Evolutionary conservation across 2,797 vertebrate genomes (phyloP).

Genomic region (Naso thynnoides): DNA sequence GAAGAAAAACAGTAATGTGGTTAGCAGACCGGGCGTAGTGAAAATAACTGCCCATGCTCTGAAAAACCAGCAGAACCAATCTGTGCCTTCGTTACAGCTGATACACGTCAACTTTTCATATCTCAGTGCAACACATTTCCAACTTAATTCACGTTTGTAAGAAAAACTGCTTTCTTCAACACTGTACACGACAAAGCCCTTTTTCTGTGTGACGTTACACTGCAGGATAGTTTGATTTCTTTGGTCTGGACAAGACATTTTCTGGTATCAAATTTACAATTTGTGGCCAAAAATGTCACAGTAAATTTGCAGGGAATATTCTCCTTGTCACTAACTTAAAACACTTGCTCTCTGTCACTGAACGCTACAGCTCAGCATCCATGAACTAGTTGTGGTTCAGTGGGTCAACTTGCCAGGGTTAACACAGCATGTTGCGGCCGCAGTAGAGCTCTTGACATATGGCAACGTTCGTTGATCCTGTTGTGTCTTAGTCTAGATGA

Average conservation of each 20-base stretch:
- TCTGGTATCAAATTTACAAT: not conserved
- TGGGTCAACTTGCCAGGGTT: not conserved
- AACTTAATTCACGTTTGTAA: conserved; percentile 28
- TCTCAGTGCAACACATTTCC: conserved; percentile 34
- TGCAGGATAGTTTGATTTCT: not conserved
- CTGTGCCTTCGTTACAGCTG: conserved; percentile 1
- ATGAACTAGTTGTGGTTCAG: not conserved
- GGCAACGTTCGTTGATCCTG: not conserved
- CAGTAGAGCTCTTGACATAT: not conserved
- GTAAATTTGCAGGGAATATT: not conserved
- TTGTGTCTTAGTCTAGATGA: not conserved
- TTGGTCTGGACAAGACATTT: not conserved
- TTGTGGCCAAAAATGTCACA: no score
- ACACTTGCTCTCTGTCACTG: not conserved
- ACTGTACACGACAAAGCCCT: not conserved
- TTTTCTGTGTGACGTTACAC: not conserved
- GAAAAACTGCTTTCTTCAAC: conserved; percentile 3
- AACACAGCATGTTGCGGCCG: not conserved
- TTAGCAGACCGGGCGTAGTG: conserved; percentile 30
- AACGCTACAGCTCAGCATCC: not conserved
- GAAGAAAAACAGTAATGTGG: conserved; percentile 31
- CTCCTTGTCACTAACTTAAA: not conserved
- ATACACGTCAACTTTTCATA: conserved; percentile 31
- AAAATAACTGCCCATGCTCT: conserved; percentile 28
- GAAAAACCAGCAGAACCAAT: conserved; percentile 29